phyloP scores from a whole-genome alignment of 2,888 invertebrate species.

The Thymelicus lineola region DNA sequence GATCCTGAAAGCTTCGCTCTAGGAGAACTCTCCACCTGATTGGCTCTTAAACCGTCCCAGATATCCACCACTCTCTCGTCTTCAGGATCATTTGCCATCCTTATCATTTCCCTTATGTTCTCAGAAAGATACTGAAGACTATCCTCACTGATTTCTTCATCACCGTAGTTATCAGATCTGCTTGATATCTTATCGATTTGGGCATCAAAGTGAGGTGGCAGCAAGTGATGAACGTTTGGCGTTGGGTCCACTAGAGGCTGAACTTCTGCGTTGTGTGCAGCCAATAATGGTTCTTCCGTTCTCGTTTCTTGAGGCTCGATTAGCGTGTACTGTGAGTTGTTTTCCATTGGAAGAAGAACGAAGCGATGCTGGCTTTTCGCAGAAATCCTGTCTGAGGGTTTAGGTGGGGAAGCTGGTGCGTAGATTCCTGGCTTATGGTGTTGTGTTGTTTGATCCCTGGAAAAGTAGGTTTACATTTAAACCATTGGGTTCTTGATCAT shows the following conservation, averaged over 20 bases:
- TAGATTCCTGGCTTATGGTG: slow-evolving; percentile 82
- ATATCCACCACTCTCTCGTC: slow-evolving; percentile 71
- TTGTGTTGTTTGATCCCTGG: slow-evolving; percentile 71
- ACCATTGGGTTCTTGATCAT: too few species aligned
- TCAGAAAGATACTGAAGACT: slow-evolving; percentile 75
- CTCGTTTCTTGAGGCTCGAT: slow-evolving; percentile 64
- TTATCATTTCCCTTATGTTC: slow-evolving; percentile 73
- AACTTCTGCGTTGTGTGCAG: slow-evolving; percentile 66
- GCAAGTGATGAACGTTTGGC: slow-evolving; percentile 56
- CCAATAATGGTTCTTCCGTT: slow-evolving; percentile 65
- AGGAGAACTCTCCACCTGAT: slow-evolving; percentile 63
- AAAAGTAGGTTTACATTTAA: slow-evolving; percentile 42
- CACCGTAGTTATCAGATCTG: slow-evolving; percentile 58
- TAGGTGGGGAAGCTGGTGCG: slow-evolving; percentile 80
- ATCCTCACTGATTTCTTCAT: slow-evolving; percentile 68
- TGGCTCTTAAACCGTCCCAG: slow-evolving; percentile 65
- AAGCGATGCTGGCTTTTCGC: slow-evolving; percentile 56
- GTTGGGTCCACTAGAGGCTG: slow-evolving; percentile 71
- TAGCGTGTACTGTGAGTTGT: slow-evolving; percentile 69
- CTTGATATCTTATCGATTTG: slow-evolving; percentile 62
- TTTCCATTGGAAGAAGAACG: slow-evolving; percentile 69
- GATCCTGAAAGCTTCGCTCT: slow-evolving; percentile 85
- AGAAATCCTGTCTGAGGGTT: slow-evolving; percentile 58
- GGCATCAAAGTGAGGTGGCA: slow-evolving; percentile 68
- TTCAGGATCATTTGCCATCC: slow-evolving; percentile 67